phyloP scores from a whole-genome alignment of 2,113 vertebrate species.

The Xiphophorus hellerii region DNA sequence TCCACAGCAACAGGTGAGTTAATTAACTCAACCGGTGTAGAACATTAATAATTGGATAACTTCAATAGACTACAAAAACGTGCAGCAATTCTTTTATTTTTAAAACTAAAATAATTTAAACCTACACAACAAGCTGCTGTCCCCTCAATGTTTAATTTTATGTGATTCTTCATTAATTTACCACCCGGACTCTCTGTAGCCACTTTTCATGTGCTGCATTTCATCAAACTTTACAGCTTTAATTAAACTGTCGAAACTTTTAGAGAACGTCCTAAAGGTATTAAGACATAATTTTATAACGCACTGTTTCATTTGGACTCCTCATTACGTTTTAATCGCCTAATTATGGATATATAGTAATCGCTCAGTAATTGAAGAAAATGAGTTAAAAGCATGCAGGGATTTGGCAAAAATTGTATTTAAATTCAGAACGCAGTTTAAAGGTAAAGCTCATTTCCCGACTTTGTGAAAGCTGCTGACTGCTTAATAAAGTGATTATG shows the following conservation, averaged over 20 bases:
- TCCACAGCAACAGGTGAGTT: background rate
- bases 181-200: background rate
- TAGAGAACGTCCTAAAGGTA: constrained; percentile 2
- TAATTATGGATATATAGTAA: constrained; percentile 23
- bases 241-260: constrained; percentile 16
- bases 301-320: constrained; percentile 5
- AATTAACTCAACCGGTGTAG: background rate
- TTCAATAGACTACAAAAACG: background rate
- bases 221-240: constrained; percentile 1
- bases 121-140: background rate
- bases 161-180: background rate
- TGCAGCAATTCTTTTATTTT: background rate
- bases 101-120: background rate
- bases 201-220: background rate
- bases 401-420: background rate
- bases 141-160: background rate
- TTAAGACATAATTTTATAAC: constrained; percentile 1
- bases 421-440: background rate
- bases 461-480: background rate
- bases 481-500: background rate
- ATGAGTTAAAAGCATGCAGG: constrained; percentile 15
- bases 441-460: background rate
- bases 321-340: constrained; percentile 33
- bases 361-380: constrained; percentile 10
- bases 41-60: background rate